phyloP scores from a whole-genome alignment of 2,113 vertebrate genomes.

The Gnathonemus echidnorhynchus region DNA sequence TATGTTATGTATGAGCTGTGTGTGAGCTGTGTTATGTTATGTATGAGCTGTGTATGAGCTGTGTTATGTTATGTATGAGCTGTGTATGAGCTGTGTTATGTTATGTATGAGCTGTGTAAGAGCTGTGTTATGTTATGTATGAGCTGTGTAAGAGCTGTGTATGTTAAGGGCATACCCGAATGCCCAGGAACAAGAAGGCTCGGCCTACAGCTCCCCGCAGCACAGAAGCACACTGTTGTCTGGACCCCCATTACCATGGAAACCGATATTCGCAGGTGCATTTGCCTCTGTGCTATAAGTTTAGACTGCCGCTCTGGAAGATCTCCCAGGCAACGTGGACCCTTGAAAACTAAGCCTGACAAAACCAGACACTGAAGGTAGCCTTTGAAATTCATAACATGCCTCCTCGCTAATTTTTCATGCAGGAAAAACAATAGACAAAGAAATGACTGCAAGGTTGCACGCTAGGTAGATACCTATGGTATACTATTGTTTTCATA shows the following conservation, averaged over 20 bases:
- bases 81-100: constrained; percentile 26
- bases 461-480: not conserved
- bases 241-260: not conserved
- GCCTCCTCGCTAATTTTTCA: not conserved
- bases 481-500: not conserved
- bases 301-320: not conserved
- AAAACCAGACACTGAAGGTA: not conserved
- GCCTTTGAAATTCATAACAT: not conserved
- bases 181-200: not conserved
- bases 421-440: not conserved
- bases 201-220: not conserved
- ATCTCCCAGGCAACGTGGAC: not conserved
- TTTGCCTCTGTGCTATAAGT: not conserved
- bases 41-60: constrained; percentile 55
- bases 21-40: constrained; percentile 61
- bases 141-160: constrained; percentile 54
- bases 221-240: not conserved
- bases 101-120: too few species aligned
- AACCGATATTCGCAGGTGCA: constrained; percentile 9
- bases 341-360: not conserved
- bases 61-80: too few species aligned
- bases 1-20: constrained; percentile 48
- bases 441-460: not conserved
- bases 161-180: not conserved
- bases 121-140: too few species aligned